Evolutionary conservation across 1,140 invertebrate species (phyloP).

Genomic region (Telenomus remus): DNA sequence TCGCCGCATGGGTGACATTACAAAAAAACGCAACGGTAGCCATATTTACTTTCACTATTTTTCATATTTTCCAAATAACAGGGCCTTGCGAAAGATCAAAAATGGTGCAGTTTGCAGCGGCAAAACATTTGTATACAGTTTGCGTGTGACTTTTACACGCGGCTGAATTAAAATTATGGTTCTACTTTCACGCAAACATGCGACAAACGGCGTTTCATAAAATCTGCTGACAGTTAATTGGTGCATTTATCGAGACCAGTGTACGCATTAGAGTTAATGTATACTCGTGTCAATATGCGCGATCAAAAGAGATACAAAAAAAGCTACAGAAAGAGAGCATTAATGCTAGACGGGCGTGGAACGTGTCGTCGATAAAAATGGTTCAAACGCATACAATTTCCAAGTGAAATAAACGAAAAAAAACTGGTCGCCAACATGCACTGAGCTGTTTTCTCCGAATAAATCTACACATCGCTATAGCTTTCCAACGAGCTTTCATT

Average conservation of each 20-base stretch:
- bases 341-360: slow-evolving; percentile 47
- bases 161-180: slow-evolving; percentile 43
- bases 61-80: slow-evolving; percentile 34
- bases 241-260: slow-evolving; percentile 51
- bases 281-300: slow-evolving; percentile 46
- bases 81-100: slow-evolving; percentile 40
- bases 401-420: slow-evolving; percentile 55
- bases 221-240: slow-evolving; percentile 55
- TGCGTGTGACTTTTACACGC: slow-evolving; percentile 32
- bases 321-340: slow-evolving; percentile 40
- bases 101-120: slow-evolving; percentile 30
- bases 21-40: no score
- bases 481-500: slow-evolving; percentile 61
- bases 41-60: slow-evolving; percentile 4
- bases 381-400: slow-evolving; percentile 57
- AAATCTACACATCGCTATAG: slow-evolving; percentile 53
- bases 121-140: slow-evolving; percentile 23
- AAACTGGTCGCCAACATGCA: slow-evolving; percentile 51
- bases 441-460: slow-evolving; percentile 58
- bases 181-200: slow-evolving; percentile 51
- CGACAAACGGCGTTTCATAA: slow-evolving; percentile 54
- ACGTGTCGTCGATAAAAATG: slow-evolving; percentile 48
- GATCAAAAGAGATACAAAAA: slow-evolving; percentile 29
- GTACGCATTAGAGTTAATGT: slow-evolving; percentile 41
- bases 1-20: no score